A percentile compares a stretch with the other conserved stretches of the same genome.
phyloP scores from a whole-genome alignment of 2,797 vertebrate genomes.

The Peromyscus aztecus region DNA sequence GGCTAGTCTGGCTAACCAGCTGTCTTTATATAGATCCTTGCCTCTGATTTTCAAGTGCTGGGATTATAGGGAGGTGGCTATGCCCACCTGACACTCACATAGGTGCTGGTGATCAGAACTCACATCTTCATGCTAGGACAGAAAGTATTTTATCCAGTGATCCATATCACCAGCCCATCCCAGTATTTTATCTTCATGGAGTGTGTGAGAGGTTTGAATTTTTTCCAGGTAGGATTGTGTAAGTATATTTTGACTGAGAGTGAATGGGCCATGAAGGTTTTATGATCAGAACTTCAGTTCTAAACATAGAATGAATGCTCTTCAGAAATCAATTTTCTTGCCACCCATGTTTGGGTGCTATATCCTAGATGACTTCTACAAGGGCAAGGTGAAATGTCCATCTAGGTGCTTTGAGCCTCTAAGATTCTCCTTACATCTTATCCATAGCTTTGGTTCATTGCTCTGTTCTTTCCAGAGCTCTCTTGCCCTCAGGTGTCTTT shows the following conservation, averaged over 20 bases:
- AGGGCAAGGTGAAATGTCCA: not conserved
- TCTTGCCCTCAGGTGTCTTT: not conserved
- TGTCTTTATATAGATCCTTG: not conserved
- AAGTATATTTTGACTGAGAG: not conserved
- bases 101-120: not conserved
- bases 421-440: not conserved
- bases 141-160: not conserved
- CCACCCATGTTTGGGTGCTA: not conserved
- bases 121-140: too few species aligned
- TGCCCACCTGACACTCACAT: not conserved
- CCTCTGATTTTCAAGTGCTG: not conserved
- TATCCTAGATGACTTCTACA: not conserved
- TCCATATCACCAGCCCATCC: not conserved
- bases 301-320: not conserved
- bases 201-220: not conserved
- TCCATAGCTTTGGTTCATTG: not conserved
- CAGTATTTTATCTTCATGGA: not conserved
- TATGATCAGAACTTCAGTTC: not conserved
- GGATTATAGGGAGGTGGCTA: not conserved
- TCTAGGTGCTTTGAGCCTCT: not conserved
- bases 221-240: not conserved
- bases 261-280: not conserved
- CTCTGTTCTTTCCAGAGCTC: not conserved
- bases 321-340: not conserved
- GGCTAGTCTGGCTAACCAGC: not conserved